Evolutionary conservation across 2,797 vertebrate genomes (phyloP), one percentile per base, ranked within the genome.

Genomic region (Neopelma chrysocephalum): DNA sequence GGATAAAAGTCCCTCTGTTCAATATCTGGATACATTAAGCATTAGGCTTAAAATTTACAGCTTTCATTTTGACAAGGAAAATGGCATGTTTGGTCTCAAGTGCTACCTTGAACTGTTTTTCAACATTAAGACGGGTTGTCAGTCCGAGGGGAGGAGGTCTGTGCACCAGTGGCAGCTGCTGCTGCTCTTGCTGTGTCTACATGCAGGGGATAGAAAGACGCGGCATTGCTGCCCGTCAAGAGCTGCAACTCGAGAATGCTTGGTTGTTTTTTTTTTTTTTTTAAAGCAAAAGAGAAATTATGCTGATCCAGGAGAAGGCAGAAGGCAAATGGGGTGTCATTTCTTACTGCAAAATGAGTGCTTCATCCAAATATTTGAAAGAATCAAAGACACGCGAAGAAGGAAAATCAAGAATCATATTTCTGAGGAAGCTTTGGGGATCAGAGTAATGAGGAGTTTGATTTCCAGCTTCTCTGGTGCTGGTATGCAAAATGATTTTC

Each of bases 11-110:
- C 97, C 95, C 97, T 95, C 91, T 97, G 97, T 98, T 98, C 97
- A 97, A 96, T 98, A 98, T 98, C 97, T 97, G 96, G 97, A 97
- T 98, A 98, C 97, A 98, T 98, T 98, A 98, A 97, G 96, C 97
- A 97, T 98, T 98, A 97, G 90, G 96, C 95, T 98, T 97, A 96
- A 98, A 97, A 97, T 97, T 98, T 98, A 98, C 95, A 97, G 97
- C 97, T 97, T 97, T 97, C 96, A 95, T 97, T 98, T 98, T 98
- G 98, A 98, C 97, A 98, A 97, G 97, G 97, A 97, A 98, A 98
- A 98, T 97, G 97, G 96, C 97, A 98, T 80, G 58, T 97, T 98
- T 97, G 97, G 96, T 98, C 97, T 97, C 95, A 62, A 97, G 96
- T 91, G 97, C 96, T 97, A 97, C 97, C 96, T 97, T 96, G 96